Base-by-base conservation (phyloP, 1,140 invertebrate genomes). In the Meteorus sp. region DNA sequence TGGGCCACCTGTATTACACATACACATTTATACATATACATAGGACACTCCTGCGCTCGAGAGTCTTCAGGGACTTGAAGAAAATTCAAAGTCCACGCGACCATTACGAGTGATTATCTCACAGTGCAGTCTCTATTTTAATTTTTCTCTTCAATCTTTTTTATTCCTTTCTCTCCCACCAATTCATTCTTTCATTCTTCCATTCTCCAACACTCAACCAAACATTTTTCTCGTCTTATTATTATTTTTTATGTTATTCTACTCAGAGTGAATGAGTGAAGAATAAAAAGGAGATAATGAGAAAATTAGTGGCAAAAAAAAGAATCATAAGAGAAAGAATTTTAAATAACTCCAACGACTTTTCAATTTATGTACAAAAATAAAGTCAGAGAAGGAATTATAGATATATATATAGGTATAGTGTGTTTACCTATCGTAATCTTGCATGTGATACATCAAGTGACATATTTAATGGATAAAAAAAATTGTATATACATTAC, bases 381-480 rank as follows among this genome's bases (percentile, higher is more conserved):
- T n/a, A n/a, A n/a, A n/a, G n/a, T n/a, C n/a, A n/a, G 8, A 47
- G 29, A 47, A 23, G 2, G 44, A 19, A 47, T 47, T 22, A 47
- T 47, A 47, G 13, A 47, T 47, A 23, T 1, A 47, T 22, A 25
- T n/a, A 47, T 7, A 39, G 11, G 11, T 33, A 39, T 39, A 15
- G 13, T 13, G 13, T n/a, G 8, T 39, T 39, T 39, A 15, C 8
- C 35, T 11, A 39, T 39, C 22, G 45, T 48, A 48, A 27, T 27
- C 22, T 48, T 5, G 3, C 45, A 19, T 17, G 31, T 35, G 15
- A 31, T 48, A 31, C 31, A 52, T 52, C 50, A 52, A 52, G 27
- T 52, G 41, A 45, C 48, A 51, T 52, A 52, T n/a, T n/a, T n/a
- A n/a, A n/a, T n/a, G n/a, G n/a, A n/a, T 41, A 59, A 50, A 52